Evolutionary conservation across 2,888 invertebrate genomes (phyloP).

Genomic region (Pteria penguin): DNA sequence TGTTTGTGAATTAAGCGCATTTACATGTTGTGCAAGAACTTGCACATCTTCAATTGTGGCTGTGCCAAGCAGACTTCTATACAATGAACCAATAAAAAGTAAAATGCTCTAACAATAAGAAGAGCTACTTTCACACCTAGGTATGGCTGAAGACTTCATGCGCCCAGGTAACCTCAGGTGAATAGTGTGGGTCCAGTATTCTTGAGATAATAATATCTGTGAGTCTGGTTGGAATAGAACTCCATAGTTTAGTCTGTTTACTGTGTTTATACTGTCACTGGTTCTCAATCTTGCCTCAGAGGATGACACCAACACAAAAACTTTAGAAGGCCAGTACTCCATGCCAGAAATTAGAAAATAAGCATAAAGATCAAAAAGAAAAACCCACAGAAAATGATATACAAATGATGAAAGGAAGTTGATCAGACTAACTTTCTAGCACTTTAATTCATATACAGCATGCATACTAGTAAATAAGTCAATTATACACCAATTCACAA

Average conservation of each 20-base stretch:
- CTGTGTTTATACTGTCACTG: neutral
- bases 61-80: constrained; percentile 1
- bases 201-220: neutral
- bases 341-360: neutral
- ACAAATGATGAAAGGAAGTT: neutral
- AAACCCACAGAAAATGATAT: neutral
- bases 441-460: no score
- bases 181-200: constrained; percentile 14
- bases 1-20: constrained; percentile 9
- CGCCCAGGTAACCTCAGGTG: neutral
- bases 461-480: no score
- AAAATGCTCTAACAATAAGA: constrained; percentile 10
- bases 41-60: constrained; percentile 13
- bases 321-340: neutral
- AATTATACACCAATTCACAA: no score
- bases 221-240: neutral
- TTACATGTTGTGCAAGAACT: constrained; percentile 18
- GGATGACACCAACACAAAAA: neutral
- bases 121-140: neutral
- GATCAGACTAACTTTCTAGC: neutral
- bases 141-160: neutral
- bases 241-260: constrained; percentile 13
- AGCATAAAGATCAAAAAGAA: neutral
- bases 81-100: constrained; percentile 4
- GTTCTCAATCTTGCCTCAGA: neutral